Base-by-base conservation (phyloP, 2,888 invertebrate genomes). In the Melieria picta region DNA sequence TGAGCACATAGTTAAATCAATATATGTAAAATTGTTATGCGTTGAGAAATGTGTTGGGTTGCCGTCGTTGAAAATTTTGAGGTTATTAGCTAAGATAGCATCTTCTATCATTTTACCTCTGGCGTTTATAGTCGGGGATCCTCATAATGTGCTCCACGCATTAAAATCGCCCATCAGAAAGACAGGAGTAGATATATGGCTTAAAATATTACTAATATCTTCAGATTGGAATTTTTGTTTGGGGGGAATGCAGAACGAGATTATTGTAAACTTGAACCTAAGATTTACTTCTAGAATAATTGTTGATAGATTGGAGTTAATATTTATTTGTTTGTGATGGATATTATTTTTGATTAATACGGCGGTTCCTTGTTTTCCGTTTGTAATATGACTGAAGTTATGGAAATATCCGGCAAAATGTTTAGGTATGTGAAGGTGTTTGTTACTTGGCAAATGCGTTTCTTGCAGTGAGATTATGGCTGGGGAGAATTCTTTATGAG, bases 381-480 rank as follows among this genome's bases (percentile, higher is more conserved):
- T 57, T 16, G 42, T 6, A 16, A 30, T 57, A 30, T 57, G 16
- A 13, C 30, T 16, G 9, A 57, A 16, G 16, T 57, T 57, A 10
- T 57, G 57, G 16, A 57, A 57, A n/a, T 57, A 57, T 2, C 30
- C 42, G 16, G n/a, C 7, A 10, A 4, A 57, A 4, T 16, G 42
- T 7, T 57, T 57, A 16, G 57, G 42, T n/a, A 57, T 57, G 9
- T 9, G 57, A 4, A 3, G 9, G 13, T 16, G 11, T 52, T n/a
- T 10, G 30, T 71, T 52, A 45, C 10, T 30, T 10, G 46, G 13
- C 11, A 55, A 42, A 30, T 71, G 71, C 6, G 56, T 61, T 61
- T 71, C 71, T 50, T 62, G 52, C n/a, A 71, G 11, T 7, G 71
- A 64, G 50, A 66, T 68, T 16, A 72, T 64, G 13, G 43, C 64